A percentile compares a stretch with the other conserved stretches of the same genome.
Conservation (phyloP, 2,888 invertebrate genomes). For the Phragmatobia fuliginosa region DNA sequence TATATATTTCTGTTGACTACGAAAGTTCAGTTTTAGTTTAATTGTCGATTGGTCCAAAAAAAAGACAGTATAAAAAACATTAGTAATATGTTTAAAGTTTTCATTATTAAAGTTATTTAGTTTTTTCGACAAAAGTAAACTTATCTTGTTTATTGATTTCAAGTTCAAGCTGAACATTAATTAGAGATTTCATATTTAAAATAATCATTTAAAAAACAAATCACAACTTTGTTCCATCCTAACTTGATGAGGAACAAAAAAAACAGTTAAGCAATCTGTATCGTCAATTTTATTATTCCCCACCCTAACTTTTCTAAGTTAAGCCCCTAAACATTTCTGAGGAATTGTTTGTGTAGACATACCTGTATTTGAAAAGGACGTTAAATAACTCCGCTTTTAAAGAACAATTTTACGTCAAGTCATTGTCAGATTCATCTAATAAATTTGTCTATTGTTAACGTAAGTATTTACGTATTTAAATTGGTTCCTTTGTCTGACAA, state of each 20-base stretch:
- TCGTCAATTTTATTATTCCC: slow-evolving; percentile 63
- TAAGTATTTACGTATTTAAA: not conserved
- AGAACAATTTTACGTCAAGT: slow-evolving; percentile 55
- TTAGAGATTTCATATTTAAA: not conserved
- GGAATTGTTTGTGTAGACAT: slow-evolving; percentile 54
- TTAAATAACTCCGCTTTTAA: slow-evolving; percentile 41
- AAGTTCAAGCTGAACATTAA: not conserved
- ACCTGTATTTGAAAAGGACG: slow-evolving; percentile 51
- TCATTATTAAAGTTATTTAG: too few species aligned
- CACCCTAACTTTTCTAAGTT: slow-evolving; percentile 58
- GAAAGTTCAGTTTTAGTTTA: too few species aligned
- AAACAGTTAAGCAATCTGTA: slow-evolving; percentile 64
- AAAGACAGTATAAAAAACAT: too few species aligned
- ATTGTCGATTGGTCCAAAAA: too few species aligned
- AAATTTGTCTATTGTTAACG: not conserved
- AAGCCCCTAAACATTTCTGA: slow-evolving; percentile 50
- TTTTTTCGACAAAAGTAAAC: not conserved
- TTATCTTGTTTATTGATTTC: not conserved
- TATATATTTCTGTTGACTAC: too few species aligned
- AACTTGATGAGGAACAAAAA: slow-evolving; percentile 59
- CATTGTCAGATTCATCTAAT: not conserved
- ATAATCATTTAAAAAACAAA: not conserved
- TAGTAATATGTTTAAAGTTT: too few species aligned
- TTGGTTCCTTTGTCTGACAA: not conserved
- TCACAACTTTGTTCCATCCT: slow-evolving; percentile 12